Conservation (phyloP, 2,888 invertebrate species). For the Mesochorus sp. region DNA sequence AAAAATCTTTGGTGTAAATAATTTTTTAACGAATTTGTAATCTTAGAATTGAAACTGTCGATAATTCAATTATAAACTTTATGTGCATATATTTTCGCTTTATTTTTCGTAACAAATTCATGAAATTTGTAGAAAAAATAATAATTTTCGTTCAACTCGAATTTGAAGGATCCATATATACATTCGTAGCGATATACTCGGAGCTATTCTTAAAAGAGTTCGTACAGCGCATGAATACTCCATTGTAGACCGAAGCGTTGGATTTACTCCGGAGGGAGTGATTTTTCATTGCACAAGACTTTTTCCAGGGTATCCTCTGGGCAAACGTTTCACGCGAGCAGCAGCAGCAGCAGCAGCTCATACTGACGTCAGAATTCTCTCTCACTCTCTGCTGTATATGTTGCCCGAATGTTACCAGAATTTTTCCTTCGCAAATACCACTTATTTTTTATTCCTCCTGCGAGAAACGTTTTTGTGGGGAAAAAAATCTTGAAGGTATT, state of each 20-base stretch:
- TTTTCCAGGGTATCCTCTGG: conserved; percentile 27
- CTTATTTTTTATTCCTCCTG: not conserved
- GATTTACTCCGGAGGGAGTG: conserved; percentile 25
- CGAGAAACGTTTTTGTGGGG: not conserved
- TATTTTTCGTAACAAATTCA: too few species aligned
- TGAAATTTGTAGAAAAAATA: too few species aligned
- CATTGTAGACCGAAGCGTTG: not conserved
- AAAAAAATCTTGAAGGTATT: too few species aligned
- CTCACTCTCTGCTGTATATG: not conserved
- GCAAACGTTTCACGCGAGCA: not conserved
- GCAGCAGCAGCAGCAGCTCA: not conserved
- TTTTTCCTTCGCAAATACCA: conserved; percentile 22
- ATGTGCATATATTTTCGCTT: too few species aligned
- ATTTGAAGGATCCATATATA: not conserved
- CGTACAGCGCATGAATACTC: conserved; percentile 10
- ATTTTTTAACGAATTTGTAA: not conserved
- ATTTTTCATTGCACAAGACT: conserved; percentile 38
- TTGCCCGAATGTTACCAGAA: not conserved
- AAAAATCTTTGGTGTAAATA: not conserved
- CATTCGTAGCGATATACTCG: not conserved
- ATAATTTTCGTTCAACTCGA: not conserved
- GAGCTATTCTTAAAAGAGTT: not conserved
- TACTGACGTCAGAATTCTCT: conserved; percentile 12
- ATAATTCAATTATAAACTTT: not conserved
- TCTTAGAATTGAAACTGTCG: not conserved